phyloP scores from a whole-genome alignment of 2,797 vertebrate species.

The Odontamblyopus rebecca region DNA sequence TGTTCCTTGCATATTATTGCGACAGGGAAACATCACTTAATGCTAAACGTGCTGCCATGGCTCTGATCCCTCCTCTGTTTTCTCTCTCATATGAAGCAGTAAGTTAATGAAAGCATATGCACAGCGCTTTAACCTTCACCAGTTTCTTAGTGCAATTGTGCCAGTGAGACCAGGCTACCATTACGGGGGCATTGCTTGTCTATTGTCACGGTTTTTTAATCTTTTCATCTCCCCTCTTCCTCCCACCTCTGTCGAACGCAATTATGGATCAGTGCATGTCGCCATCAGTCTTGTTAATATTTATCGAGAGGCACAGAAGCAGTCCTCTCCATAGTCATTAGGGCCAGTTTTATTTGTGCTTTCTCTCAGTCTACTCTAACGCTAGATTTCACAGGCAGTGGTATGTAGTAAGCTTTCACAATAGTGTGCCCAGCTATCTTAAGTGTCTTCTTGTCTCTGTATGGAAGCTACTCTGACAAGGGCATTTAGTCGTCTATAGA shows the following conservation, averaged over 20 bases:
- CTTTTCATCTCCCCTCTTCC: conserved; percentile 41
- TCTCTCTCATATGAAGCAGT: conserved; percentile 30
- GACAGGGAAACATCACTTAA: conserved; percentile 28
- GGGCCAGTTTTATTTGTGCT: conserved; percentile 48
- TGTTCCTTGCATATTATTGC: conserved; percentile 18
- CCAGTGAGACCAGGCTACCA: conserved; percentile 28
- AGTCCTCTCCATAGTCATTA: conserved; percentile 78
- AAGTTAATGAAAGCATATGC: conserved; percentile 39
- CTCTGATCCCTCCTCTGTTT: conserved; percentile 28
- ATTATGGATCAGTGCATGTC: conserved; percentile 83
- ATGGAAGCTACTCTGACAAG: conserved; percentile 68
- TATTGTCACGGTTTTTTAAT: conserved; percentile 44
- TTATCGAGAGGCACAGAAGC: conserved; percentile 80
- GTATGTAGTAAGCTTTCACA: conserved; percentile 61
- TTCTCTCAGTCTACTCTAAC: conserved; percentile 59
- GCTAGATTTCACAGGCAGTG: conserved; percentile 69
- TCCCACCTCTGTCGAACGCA: conserved; percentile 65
- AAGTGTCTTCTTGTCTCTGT: conserved; percentile 59
- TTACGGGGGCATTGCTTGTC: conserved; percentile 50
- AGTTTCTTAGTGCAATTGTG: conserved; percentile 40
- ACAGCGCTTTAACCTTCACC: conserved; percentile 36
- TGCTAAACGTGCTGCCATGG: conserved; percentile 21
- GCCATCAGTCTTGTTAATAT: conserved; percentile 84
- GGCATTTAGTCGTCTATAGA: conserved; percentile 59
- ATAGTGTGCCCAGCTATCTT: conserved; percentile 47